Base-by-base conservation (phyloP, 1,140 invertebrate species). In the Drosophila kepulauana region DNA sequence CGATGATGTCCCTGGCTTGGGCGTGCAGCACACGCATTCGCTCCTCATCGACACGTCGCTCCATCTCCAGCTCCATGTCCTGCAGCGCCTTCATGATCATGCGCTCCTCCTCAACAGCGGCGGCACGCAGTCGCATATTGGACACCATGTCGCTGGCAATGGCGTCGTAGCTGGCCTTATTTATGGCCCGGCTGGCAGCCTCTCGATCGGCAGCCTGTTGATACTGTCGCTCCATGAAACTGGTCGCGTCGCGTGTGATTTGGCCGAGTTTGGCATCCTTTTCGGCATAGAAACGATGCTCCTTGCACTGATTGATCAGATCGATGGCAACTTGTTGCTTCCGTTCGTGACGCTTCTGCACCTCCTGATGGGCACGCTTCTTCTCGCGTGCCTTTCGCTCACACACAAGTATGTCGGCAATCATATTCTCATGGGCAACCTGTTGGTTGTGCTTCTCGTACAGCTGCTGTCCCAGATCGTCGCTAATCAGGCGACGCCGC, bases 201-300 rank as follows among this genome's bases (percentile, higher is more conserved):
- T 67, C 43, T 10, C 52, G 52, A 0, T 10, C 62, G 41, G 6
- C 16, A 6, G 56, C 33, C 30, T 46, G 43, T 8, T 63, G 57
- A 20, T 79, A 62, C 8, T 87, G 82, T 1, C 82, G 79, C 58
- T 87, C 65, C 46, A 85, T 81, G 35, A 87, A 87, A 54, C 76
- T 72, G 38, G 84, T 87, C 5, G 57, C 30, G 10, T 82, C 84
- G 20, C 30, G 35, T 6, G 54, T 41, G 33, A 51, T 20, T 1
- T 65, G 65, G 1, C n/a, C 16, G 6, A 79, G 48, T 4, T 45
- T 38, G 5, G 62, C 58, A 7, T 57, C 62, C 43, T 76, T 65
- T 0, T 79, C 72, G 1, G 59, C 64, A 54, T 71, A 76, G 57
- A 79, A 65, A 51, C 77, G 38, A n/a, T 82, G 68, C 52, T 87